Percentiles rank a stretch among this genome's conserved stretches.
phyloP scores from a whole-genome alignment of 2,113 vertebrate genomes.

The Pelusios castaneus region DNA sequence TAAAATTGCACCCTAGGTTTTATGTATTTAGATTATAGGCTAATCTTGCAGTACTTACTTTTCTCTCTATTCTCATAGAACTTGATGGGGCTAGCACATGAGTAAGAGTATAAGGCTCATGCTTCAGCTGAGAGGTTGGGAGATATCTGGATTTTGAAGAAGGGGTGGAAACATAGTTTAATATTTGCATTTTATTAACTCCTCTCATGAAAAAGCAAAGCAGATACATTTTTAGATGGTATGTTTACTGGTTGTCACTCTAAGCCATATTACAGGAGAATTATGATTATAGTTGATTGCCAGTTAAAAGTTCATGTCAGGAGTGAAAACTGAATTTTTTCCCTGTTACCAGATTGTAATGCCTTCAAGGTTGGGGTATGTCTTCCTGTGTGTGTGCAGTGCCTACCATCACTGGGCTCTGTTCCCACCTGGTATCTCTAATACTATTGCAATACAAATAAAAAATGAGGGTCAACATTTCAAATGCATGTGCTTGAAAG shows the following conservation, averaged over 20 bases:
- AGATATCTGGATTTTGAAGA: background rate
- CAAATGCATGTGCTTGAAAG: background rate
- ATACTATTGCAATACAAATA: background rate
- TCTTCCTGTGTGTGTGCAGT: no score
- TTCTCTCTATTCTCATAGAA: background rate
- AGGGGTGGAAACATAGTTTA: background rate
- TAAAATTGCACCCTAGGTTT: background rate
- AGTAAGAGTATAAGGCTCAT: background rate
- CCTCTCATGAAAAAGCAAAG: background rate
- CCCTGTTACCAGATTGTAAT: background rate
- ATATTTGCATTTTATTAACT: background rate
- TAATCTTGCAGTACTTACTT: background rate
- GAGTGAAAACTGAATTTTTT: background rate
- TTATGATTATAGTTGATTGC: background rate
- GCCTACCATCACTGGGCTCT: background rate
- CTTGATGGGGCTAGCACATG: background rate
- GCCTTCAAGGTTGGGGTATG: no score
- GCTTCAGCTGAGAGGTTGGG: background rate
- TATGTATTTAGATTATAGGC: background rate
- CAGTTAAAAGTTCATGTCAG: rapidly evolving
- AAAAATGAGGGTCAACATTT: background rate
- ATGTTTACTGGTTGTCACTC: background rate
- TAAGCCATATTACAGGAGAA: background rate
- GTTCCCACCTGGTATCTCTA: background rate
- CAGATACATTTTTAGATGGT: background rate